Evolutionary conservation across 2,113 vertebrate species (phyloP).

Genomic region (Stegostoma tigrinum): DNA sequence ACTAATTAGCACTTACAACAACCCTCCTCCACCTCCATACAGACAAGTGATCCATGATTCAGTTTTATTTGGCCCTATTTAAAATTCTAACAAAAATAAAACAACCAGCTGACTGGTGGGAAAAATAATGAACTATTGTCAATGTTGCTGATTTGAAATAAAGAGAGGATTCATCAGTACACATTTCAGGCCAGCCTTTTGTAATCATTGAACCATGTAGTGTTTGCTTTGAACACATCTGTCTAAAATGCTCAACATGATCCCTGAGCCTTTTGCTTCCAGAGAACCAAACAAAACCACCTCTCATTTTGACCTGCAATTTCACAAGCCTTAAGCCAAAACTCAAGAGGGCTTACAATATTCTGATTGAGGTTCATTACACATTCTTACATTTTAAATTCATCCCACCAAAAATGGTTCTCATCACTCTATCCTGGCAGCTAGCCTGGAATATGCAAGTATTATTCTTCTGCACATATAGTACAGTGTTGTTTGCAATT

Average conservation of each 20-base stretch:
- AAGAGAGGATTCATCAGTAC: neutral
- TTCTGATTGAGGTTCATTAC: constrained; percentile 6
- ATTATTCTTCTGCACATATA: constrained; percentile 14
- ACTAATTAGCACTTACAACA: neutral
- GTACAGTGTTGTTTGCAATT: neutral
- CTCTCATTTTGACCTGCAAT: neutral
- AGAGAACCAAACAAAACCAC: neutral
- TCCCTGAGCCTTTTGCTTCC: neutral
- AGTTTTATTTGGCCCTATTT: neutral
- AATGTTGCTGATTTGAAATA: neutral
- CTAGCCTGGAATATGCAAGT: neutral
- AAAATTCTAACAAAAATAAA: constrained; percentile 1
- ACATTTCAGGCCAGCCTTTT: neutral
- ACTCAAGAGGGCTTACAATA: neutral
- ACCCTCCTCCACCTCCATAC: neutral
- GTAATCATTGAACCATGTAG: neutral
- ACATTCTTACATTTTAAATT: constrained; percentile 13
- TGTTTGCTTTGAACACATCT: neutral
- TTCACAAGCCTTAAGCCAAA: neutral
- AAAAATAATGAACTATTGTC: neutral
- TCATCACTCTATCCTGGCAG: neutral
- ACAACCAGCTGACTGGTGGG: neutral
- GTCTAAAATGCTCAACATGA: neutral
- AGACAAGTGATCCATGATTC: neutral
- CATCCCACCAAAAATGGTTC: neutral